These are phyloP conservation scores for Aurelia sp. DNA, from an alignment of 30 jellyfish, hydroid and myxozoan species.

Conservation along the genomic window DNA sequence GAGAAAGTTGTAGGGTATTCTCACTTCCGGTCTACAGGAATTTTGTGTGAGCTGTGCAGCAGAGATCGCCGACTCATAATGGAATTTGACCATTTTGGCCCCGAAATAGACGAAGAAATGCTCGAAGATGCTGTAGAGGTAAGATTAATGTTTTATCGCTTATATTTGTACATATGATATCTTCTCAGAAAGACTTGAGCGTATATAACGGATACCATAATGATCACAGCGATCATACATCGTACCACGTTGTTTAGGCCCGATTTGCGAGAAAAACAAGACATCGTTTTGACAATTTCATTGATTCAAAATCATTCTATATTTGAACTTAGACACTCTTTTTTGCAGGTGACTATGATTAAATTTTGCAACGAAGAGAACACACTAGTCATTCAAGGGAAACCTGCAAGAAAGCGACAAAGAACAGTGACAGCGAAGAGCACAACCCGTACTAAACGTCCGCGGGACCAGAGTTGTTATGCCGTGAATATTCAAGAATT, in stretches of 20 bases:
- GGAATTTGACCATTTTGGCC: constrained; percentile 25
- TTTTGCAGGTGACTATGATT: constrained; percentile 27
- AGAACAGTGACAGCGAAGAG: constrained; percentile 2
- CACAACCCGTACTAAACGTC: not conserved
- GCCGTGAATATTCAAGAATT: not conserved
- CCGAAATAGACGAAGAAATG: constrained; percentile 36
- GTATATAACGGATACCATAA: not conserved
- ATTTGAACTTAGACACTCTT: not conserved
- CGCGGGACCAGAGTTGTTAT: not conserved
- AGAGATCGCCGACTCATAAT: not conserved
- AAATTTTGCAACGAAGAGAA: constrained; percentile 17
- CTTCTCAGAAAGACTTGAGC: not conserved
- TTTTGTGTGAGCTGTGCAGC: not conserved
- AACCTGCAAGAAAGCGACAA: not conserved
- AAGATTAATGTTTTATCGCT: not conserved
- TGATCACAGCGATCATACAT: too few species aligned
- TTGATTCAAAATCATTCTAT: not conserved
- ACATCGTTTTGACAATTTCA: not conserved
- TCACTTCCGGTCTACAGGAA: constrained; percentile 24
- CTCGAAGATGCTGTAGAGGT: constrained; percentile 46
- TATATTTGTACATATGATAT: not conserved
- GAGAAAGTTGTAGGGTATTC: constrained; percentile 42
- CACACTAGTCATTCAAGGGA: not conserved
- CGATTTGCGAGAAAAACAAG: not conserved
- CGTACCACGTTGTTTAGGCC: not conserved